Evolutionary conservation across 2,888 invertebrate species (phyloP), one percentile per base, ranked within the genome.

Genomic region (Meteorus colon): DNA sequence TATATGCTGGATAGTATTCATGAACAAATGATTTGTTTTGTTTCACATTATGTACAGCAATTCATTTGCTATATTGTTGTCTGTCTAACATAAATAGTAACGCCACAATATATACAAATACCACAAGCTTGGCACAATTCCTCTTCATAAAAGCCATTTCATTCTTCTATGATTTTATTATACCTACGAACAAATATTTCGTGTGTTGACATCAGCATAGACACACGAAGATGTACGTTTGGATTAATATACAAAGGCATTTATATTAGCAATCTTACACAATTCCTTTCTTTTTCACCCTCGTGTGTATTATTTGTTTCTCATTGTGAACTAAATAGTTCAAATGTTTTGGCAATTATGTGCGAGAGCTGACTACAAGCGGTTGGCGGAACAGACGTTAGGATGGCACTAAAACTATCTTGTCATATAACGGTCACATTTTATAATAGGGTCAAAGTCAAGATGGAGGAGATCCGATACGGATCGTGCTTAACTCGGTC

Each of bases 361-460:
- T 48, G 16, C 48, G n/a, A 62, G 10, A 8, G 41, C 16, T 48
- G 27, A 51, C 31, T n/a, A 51, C 8, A 68, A 16, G 16, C 12
- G 45, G 27, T 51, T 69, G 24, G 34, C 34, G n/a, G 41, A 68
- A 68, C 12, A 29, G 27, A 45, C 2, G n/a, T 55, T 41, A 29
- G 24, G 31, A 41, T 19, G 65, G 65, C 24, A 37, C 41, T 65
- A 19, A 41, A 65, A 37, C 27, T 31, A 71, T 72, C 73, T 73
- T 65, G 60, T 76, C 74, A 70, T 55, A 55, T 76, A 76, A 73
- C 76, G 76, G 76, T 76, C 69, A 68, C 72, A 55, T 51, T 55
- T 55, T 83, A 83, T 87, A 88, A 88, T 86, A 85, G 82, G 88
- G 87, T 88, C 88, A 87, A 88, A 88, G 88, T 88, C 88, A 88